Percentiles rank a stretch among this genome's conserved stretches.
Conservation (phyloP, 2,888 invertebrate genomes). For the Pharmacophagus antenor region DNA sequence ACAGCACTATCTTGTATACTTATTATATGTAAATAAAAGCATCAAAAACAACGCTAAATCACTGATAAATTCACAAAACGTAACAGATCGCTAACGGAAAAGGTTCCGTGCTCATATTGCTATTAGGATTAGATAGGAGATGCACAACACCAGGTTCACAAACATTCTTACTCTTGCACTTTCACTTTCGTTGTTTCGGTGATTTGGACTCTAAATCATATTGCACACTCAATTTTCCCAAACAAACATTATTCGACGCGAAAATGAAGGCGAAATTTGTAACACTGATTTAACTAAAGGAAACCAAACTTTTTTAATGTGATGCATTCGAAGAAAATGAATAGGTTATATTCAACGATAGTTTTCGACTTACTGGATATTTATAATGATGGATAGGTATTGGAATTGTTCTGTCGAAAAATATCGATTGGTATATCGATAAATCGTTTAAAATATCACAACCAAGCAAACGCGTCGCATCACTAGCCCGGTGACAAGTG, state of each 20-base stretch:
- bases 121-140: no score
- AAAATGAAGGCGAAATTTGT: no score
- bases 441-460: not conserved
- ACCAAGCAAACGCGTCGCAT: conserved; percentile 2
- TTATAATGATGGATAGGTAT: not conserved
- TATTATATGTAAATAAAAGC: no score
- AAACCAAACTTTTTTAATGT: no score
- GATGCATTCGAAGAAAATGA: no score
- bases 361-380: not conserved
- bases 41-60: not conserved
- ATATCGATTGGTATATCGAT: conserved; percentile 4
- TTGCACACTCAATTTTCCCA: no score
- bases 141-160: conserved; percentile 47
- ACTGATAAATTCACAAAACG: conserved; percentile 34
- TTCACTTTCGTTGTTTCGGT: no score
- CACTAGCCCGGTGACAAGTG: conserved; percentile 20
- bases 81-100: conserved; percentile 28
- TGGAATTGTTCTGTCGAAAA: not conserved
- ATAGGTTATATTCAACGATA: not conserved
- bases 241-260: no score
- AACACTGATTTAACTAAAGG: no score
- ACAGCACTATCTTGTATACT: no score
- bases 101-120: conserved; percentile 32
- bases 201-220: no score
- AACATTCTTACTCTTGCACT: conserved; percentile 41